These are phyloP conservation scores for Aphelocoma coerulescens DNA, from an alignment of 2,113 vertebrate species.

Conservation along the genomic window DNA sequence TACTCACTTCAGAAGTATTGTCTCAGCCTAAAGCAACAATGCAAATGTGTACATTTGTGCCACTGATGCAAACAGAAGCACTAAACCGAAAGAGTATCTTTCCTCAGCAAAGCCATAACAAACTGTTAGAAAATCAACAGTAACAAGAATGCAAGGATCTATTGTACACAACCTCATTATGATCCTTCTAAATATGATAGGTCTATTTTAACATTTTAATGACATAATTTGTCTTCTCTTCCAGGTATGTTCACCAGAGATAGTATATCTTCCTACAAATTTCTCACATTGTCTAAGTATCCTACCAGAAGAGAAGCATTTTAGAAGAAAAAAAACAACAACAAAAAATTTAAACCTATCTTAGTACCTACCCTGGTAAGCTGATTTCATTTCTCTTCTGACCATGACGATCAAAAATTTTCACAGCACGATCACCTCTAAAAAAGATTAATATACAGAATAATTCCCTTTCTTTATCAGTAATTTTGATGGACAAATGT, in stretches of 20 bases:
- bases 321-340: not conserved
- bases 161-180: not conserved
- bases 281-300: not conserved
- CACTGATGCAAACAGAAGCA: not conserved
- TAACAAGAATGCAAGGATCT: not conserved
- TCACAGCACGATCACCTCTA: slow-evolving; percentile 86
- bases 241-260: not conserved
- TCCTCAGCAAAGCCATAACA: not conserved
- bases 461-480: not conserved
- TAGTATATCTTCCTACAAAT: not conserved
- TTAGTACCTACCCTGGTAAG: slow-evolving; percentile 83
- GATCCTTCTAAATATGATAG: not conserved
- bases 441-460: slow-evolving; percentile 20
- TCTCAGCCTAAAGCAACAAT: not conserved
- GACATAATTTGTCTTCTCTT: not conserved
- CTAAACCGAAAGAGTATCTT: not conserved
- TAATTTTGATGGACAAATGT: not conserved
- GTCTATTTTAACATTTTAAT: not conserved
- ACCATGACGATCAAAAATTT: slow-evolving; percentile 97
- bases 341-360: not conserved
- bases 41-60: not conserved
- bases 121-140: not conserved
- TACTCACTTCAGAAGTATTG: not conserved
- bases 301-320: not conserved
- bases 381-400: slow-evolving; percentile 90